phyloP scores from a whole-genome alignment of 2,888 invertebrate species.

The Actias luna region DNA sequence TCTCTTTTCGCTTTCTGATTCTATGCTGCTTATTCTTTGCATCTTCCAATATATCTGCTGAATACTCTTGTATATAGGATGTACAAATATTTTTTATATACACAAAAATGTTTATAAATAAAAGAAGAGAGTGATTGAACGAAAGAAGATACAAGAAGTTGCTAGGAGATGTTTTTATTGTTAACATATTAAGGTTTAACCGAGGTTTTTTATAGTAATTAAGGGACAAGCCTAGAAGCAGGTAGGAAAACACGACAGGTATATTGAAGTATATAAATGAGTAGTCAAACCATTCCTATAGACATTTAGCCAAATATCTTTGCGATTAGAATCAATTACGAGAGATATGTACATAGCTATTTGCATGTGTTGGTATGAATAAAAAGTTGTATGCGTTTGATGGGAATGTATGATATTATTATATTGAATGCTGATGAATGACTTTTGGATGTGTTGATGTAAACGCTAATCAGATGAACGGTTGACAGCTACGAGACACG shows the following conservation, averaged over 20 bases:
- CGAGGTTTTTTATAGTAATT: too few species aligned
- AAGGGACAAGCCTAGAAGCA: too few species aligned
- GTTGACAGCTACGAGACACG: constrained; percentile 80
- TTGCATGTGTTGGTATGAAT: not conserved
- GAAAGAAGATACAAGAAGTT: not conserved
- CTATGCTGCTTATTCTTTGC: not conserved
- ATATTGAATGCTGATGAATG: not conserved
- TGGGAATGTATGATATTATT: not conserved
- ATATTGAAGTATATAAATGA: too few species aligned
- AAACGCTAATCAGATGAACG: not conserved
- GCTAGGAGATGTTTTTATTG: too few species aligned
- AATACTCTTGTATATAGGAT: not conserved
- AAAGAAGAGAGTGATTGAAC: not conserved
- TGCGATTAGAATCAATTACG: too few species aligned
- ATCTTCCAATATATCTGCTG: not conserved
- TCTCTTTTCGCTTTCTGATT: not conserved
- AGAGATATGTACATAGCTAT: not conserved
- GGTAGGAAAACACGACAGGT: too few species aligned
- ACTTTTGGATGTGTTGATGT: not conserved
- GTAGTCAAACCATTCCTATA: too few species aligned
- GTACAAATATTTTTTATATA: not conserved
- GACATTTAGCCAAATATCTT: too few species aligned
- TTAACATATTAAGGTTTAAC: too few species aligned
- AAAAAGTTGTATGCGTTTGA: not conserved
- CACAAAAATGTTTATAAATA: not conserved